Conservation (phyloP, 2,797 vertebrate species). For the Anguilla marmorata region DNA sequence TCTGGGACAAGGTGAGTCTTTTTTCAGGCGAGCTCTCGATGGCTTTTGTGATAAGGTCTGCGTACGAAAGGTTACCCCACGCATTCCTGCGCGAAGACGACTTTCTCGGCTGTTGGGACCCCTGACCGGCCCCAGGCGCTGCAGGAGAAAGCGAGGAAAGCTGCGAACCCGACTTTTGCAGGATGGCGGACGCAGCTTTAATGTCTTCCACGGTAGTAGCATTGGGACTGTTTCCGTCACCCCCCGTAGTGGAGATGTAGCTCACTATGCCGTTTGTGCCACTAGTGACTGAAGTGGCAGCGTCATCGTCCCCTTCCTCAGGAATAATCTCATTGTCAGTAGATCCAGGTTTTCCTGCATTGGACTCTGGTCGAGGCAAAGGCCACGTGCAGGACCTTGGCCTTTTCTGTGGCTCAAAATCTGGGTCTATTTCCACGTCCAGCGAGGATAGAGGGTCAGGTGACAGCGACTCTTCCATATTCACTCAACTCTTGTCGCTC, state of each 20-base stretch:
- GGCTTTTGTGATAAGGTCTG: constrained; percentile 91
- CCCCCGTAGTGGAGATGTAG: constrained; percentile 45
- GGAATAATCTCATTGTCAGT: constrained; percentile 88
- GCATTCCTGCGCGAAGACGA: constrained; percentile 92
- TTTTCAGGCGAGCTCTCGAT: constrained; percentile 93
- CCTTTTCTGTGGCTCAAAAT: constrained; percentile 95
- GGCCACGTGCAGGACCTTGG: constrained; percentile 98
- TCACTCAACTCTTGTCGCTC: constrained; percentile 48
- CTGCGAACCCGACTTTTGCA: constrained; percentile 64
- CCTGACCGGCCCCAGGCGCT: constrained; percentile 55
- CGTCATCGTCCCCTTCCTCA: constrained; percentile 84
- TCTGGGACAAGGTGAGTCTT: constrained; percentile 92
- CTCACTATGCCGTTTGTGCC: constrained; percentile 54
- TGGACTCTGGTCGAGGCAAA: constrained; percentile 86
- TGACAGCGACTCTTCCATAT: constrained; percentile 81
- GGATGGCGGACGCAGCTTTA: constrained; percentile 55
- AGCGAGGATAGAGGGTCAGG: constrained; percentile 65
- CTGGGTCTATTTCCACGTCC: constrained; percentile 90
- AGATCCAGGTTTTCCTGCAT: constrained; percentile 77
- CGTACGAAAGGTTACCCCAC: constrained; percentile 96
- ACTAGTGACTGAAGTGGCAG: constrained; percentile 54
- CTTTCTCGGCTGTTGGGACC: constrained; percentile 83
- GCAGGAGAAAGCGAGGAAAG: constrained; percentile 59
- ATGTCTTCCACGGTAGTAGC: constrained; percentile 56
- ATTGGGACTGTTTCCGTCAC: constrained; percentile 37